Evolutionary conservation across 2,797 vertebrate species (phyloP).

Genomic region (Nannoperca obscura): DNA sequence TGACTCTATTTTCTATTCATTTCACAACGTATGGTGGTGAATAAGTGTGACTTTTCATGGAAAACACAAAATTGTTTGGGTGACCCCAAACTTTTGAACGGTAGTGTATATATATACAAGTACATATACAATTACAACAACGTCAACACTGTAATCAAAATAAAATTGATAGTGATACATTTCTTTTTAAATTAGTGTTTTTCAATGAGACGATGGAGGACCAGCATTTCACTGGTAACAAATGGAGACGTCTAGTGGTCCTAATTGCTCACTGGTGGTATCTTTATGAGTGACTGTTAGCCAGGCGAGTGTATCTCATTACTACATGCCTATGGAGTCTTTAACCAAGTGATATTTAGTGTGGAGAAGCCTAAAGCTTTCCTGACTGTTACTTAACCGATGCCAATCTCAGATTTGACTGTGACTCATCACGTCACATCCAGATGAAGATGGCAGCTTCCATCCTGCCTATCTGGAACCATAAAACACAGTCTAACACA

Average conservation of each 20-base stretch:
- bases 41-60: too few relatives aligned
- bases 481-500: slow-evolving; percentile 32
- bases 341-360: slow-evolving; percentile 27
- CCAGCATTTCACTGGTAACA: slow-evolving; percentile 28
- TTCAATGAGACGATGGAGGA: not conserved
- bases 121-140: not conserved
- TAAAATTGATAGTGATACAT: not conserved
- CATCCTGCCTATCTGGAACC: slow-evolving; percentile 33
- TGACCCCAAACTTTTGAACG: too few relatives aligned
- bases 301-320: slow-evolving; percentile 23
- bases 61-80: too few relatives aligned
- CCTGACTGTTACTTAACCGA: slow-evolving; percentile 40
- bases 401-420: slow-evolving; percentile 60
- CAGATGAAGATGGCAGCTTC: slow-evolving; percentile 41
- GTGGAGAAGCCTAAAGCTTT: slow-evolving; percentile 24
- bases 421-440: slow-evolving; percentile 53
- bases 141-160: not conserved
- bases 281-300: slow-evolving; percentile 16
- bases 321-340: slow-evolving; percentile 16
- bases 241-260: slow-evolving; percentile 72
- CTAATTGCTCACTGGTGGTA: slow-evolving; percentile 34
- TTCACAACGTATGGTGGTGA: too few relatives aligned
- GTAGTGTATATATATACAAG: too few relatives aligned
- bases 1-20: too few relatives aligned
- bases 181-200: not conserved